Evolutionary conservation across 2,888 invertebrate species (phyloP).

Genomic region (Cetonia aurata): DNA sequence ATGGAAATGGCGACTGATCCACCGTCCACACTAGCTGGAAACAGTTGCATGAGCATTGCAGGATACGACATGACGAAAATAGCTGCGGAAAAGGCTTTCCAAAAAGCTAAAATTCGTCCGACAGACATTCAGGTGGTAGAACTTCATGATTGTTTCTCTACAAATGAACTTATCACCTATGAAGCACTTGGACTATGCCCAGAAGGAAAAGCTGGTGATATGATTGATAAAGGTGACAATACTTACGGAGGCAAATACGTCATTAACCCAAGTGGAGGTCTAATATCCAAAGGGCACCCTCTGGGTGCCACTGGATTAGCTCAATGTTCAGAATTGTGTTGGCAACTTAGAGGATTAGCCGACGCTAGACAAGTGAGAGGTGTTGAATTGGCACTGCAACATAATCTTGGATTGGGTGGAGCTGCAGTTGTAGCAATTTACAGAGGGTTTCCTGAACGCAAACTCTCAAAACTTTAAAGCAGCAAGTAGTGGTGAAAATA

Average conservation of each 20-base stretch:
- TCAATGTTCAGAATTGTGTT: conserved; percentile 84
- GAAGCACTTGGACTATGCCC: conserved; percentile 95
- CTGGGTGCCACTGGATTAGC: conserved; percentile 93
- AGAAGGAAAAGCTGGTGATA: conserved; percentile 90
- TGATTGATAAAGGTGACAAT: conserved; percentile 95
- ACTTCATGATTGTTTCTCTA: conserved; percentile 97
- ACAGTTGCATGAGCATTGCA: conserved; percentile 84
- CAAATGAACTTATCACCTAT: conserved; percentile 97
- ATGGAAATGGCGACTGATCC: conserved; percentile 98
- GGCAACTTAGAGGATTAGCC: conserved; percentile 88
- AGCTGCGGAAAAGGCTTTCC: conserved; percentile 82
- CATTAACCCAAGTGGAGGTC: conserved; percentile 98
- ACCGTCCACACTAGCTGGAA: conserved; percentile 84
- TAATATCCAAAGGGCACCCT: conserved; percentile 98
- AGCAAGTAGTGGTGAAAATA: too few species aligned
- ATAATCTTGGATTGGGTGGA: conserved; percentile 96
- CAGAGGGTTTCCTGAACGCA: conserved; percentile 77
- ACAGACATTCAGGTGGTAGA: conserved; percentile 93
- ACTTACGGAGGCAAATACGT: conserved; percentile 97
- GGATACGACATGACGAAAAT: conserved; percentile 94
- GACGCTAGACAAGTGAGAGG: conserved; percentile 79
- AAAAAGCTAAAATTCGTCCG: conserved; percentile 80
- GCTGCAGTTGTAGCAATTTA: conserved; percentile 95
- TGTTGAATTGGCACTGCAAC: conserved; percentile 90
- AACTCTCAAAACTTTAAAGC: conserved; percentile 8